Conservation (phyloP, 2,797 vertebrate species). For the Sebastes iracundus region DNA sequence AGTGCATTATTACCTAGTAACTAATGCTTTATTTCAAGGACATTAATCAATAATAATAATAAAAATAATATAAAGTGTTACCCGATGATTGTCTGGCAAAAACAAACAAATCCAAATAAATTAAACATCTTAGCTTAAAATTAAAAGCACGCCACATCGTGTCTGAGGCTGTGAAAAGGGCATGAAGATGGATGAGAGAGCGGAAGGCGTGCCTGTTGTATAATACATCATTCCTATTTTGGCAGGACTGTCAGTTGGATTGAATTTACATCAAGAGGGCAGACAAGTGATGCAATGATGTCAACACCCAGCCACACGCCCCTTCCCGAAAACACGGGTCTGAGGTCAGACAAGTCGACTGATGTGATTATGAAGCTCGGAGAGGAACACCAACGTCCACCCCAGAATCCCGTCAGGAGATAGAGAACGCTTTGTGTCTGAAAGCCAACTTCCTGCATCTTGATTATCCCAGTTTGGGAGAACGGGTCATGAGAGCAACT, state of each 20-base stretch:
- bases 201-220: conserved; percentile 33
- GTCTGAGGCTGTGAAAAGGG: conserved; percentile 52
- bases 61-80: no score
- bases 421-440: conserved; percentile 19
- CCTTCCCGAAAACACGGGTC: conserved; percentile 42
- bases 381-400: background rate
- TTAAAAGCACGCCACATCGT: background rate
- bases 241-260: conserved; percentile 64
- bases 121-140: conserved; percentile 19
- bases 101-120: conserved; percentile 10
- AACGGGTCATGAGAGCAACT: conserved; percentile 30
- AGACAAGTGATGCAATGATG: conserved; percentile 49
- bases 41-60: no score
- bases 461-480: background rate
- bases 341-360: conserved; percentile 46
- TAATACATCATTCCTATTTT: conserved; percentile 66
- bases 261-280: conserved; percentile 69
- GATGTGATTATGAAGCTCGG: conserved; percentile 42
- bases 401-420: conserved; percentile 33
- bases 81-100: background rate
- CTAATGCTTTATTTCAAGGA: no score
- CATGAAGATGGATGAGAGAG: conserved; percentile 66
- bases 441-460: conserved; percentile 21
- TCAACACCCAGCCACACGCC: conserved; percentile 44
- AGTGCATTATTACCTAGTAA: fast-evolving